phyloP scores from a whole-genome alignment of 2,888 invertebrate species.

The Drosophila paranaensis region DNA sequence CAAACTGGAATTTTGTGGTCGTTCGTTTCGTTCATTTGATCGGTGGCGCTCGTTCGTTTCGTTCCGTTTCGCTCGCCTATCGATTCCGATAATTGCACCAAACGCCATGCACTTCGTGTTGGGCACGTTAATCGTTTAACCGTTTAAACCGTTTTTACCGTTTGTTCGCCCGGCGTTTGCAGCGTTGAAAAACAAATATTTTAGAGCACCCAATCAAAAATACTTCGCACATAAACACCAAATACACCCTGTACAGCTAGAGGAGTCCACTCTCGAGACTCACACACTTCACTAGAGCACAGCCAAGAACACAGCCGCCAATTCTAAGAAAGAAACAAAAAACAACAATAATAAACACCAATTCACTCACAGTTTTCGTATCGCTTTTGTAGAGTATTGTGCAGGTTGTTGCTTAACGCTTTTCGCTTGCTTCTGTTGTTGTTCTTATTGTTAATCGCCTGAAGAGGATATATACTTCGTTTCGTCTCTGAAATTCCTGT shows the following conservation, averaged over 20 bases:
- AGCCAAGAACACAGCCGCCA: slow-evolving; percentile 40
- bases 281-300: slow-evolving; percentile 40
- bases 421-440: slow-evolving; percentile 35
- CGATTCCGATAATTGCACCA: slow-evolving; percentile 57
- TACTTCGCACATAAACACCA: slow-evolving; percentile 28
- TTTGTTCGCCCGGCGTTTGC: slow-evolving; percentile 19
- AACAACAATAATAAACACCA: slow-evolving; percentile 16
- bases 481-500: slow-evolving; percentile 22
- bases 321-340: neutral
- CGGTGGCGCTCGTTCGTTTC: slow-evolving; percentile 14
- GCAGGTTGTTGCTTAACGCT: slow-evolving; percentile 48
- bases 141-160: slow-evolving; percentile 35
- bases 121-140: slow-evolving; percentile 46
- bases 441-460: slow-evolving; percentile 39
- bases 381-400: slow-evolving; percentile 51
- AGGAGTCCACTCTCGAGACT: slow-evolving; percentile 22
- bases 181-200: slow-evolving; percentile 35
- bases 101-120: slow-evolving; percentile 59
- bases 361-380: slow-evolving; percentile 40
- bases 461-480: slow-evolving; percentile 29
- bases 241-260: slow-evolving; percentile 27
- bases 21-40: slow-evolving; percentile 33
- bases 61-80: slow-evolving; percentile 51
- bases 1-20: neutral
- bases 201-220: slow-evolving; percentile 21